Percentiles rank a stretch among this genome's conserved stretches.
These are phyloP conservation scores for Carduelis carduelis DNA, from an alignment of 2,797 vertebrate species.

Conservation along the genomic window DNA sequence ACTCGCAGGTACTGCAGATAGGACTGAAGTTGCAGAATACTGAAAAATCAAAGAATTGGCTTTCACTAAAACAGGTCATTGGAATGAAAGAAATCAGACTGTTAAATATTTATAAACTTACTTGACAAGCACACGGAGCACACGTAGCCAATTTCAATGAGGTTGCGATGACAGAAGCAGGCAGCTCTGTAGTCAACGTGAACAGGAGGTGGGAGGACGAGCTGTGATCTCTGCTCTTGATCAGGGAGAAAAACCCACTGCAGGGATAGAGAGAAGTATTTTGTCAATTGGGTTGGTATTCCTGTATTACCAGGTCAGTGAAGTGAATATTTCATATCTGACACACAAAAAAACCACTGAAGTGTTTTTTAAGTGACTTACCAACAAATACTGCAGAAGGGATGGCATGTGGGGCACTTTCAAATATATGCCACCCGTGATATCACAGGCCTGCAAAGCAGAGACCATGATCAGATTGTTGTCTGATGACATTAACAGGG, in stretches of 20 bases:
- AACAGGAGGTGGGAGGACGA: slow-evolving; percentile 87
- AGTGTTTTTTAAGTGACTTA: slow-evolving; percentile 56
- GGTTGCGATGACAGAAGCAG: slow-evolving; percentile 95
- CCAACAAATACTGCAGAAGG: slow-evolving; percentile 92
- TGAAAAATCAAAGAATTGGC: slow-evolving; percentile 58
- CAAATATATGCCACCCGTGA: slow-evolving; percentile 94
- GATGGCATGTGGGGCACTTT: slow-evolving; percentile 91
- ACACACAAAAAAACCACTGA: not conserved
- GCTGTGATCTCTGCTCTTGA: slow-evolving; percentile 88
- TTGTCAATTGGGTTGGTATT: not conserved
- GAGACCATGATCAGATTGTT: not conserved
- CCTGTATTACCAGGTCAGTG: not conserved
- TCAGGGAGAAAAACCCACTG: slow-evolving; percentile 98
- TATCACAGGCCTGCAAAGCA: slow-evolving; percentile 90
- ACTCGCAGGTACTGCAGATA: slow-evolving; percentile 99
- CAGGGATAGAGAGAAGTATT: not conserved
- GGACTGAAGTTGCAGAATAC: slow-evolving; percentile 99
- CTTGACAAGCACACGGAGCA: slow-evolving; percentile 98
- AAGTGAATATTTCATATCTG: not conserved
- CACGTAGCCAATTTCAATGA: slow-evolving; percentile 96
- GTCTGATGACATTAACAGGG: not conserved
- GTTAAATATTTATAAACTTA: slow-evolving; percentile 67
- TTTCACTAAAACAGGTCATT: not conserved
- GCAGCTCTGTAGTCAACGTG: slow-evolving; percentile 97
- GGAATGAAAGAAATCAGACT: not conserved